phyloP scores from a whole-genome alignment of 2,113 vertebrate species.

The Hemicordylus capensis region DNA sequence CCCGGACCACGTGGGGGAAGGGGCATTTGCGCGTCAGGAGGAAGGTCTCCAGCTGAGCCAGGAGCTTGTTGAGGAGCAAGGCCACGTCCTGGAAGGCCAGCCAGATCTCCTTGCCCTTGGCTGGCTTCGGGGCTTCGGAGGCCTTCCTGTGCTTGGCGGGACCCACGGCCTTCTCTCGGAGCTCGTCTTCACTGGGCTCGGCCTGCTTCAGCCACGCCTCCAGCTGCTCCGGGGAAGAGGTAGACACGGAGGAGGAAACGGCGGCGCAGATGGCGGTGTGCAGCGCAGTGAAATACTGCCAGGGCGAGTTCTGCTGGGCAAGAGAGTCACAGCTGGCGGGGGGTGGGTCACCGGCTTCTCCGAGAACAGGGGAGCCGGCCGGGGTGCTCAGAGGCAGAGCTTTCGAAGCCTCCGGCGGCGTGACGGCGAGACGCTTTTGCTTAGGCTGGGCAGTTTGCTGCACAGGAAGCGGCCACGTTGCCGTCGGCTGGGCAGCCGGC shows the following conservation, averaged over 20 bases:
- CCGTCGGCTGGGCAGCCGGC: neutral
- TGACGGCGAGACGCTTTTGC: slow-evolving; percentile 53
- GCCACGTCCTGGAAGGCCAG: slow-evolving; percentile 76
- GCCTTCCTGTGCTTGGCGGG: slow-evolving; percentile 70
- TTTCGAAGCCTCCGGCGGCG: slow-evolving; percentile 49
- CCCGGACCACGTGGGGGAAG: slow-evolving; percentile 90
- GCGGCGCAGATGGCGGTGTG: slow-evolving; percentile 82
- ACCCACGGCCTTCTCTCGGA: slow-evolving; percentile 56
- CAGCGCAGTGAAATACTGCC: slow-evolving; percentile 80
- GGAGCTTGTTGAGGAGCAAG: slow-evolving; percentile 73
- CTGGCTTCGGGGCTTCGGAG: slow-evolving; percentile 49
- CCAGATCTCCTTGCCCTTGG: slow-evolving; percentile 80
- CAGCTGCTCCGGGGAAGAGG: slow-evolving; percentile 73
- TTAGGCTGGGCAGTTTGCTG: slow-evolving; percentile 70
- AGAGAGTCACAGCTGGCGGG: neutral
- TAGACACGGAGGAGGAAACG: slow-evolving; percentile 76
- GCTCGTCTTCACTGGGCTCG: slow-evolving; percentile 51
- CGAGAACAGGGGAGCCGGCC: rapidly evolving
- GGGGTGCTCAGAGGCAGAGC: neutral
- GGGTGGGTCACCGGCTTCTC: neutral
- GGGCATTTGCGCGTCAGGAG: slow-evolving; percentile 79
- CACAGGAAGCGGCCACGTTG: slow-evolving; percentile 56
- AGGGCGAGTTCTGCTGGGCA: neutral
- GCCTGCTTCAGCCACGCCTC: slow-evolving; percentile 69
- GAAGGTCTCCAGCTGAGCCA: slow-evolving; percentile 82